phyloP scores from a whole-genome alignment of 2,113 vertebrate species.

The Dromaius novaehollandiae region DNA sequence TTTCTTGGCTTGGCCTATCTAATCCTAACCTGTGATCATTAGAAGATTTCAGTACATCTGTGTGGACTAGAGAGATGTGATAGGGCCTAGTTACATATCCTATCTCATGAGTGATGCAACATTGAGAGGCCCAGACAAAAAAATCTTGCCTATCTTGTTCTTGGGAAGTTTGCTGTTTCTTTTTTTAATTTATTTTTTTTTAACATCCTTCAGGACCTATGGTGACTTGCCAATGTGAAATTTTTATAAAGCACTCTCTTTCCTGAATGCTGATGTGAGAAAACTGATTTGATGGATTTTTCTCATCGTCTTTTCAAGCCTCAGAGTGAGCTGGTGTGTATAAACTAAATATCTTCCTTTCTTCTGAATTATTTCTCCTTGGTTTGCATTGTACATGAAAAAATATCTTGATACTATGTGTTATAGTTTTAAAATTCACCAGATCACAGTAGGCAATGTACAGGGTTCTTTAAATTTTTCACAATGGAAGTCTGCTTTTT shows the following conservation, averaged over 20 bases:
- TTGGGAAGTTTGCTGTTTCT: neutral
- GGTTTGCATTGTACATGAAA: neutral
- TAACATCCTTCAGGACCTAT: neutral
- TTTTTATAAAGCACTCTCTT: neutral
- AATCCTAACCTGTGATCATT: neutral
- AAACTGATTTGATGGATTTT: conserved; percentile 42
- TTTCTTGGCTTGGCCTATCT: neutral
- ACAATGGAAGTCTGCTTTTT: neutral
- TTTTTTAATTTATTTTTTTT: neutral
- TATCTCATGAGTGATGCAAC: neutral
- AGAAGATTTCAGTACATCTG: neutral
- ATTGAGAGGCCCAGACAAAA: neutral
- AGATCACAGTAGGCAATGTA: neutral
- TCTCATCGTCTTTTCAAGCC: neutral
- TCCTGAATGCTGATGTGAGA: conserved; percentile 19
- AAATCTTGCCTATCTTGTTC: neutral
- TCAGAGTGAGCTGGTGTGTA: neutral
- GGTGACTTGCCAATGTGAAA: neutral
- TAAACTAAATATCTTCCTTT: neutral
- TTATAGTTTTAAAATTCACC: neutral
- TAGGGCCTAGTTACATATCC: neutral
- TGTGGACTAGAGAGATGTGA: neutral
- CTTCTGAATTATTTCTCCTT: neutral
- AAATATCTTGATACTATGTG: neutral
- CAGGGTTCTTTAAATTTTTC: neutral